Evolutionary conservation across 1,140 invertebrate genomes (phyloP).

Genomic region (Ceratina japonica): DNA sequence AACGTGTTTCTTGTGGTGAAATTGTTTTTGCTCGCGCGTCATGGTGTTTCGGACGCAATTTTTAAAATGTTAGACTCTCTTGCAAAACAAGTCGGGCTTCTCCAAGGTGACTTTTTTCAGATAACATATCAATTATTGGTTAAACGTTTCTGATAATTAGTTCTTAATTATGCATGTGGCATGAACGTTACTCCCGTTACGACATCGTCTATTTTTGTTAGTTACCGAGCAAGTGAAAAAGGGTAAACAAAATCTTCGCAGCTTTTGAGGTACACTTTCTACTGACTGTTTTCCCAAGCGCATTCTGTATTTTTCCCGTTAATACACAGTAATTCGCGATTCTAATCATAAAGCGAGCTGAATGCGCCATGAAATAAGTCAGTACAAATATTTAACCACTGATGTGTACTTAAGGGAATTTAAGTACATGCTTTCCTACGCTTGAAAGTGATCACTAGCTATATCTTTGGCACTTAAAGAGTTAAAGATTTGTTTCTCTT

Average conservation of each 20-base stretch:
- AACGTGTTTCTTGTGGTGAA: slow-evolving; percentile 4
- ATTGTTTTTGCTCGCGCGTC: neutral
- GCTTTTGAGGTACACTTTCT: no score
- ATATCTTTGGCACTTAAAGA: slow-evolving; percentile 25
- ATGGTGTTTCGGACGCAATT: neutral
- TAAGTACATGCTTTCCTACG: slow-evolving; percentile 27
- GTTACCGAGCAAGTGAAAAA: no score
- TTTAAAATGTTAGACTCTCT: neutral
- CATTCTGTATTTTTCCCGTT: neutral
- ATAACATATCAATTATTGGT: no score
- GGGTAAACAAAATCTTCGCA: no score
- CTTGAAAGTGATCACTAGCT: slow-evolving; percentile 20
- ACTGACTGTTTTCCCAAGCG: no score
- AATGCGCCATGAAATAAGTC: neutral
- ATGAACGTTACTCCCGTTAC: no score
- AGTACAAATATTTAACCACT: slow-evolving; percentile 15
- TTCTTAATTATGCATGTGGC: no score
- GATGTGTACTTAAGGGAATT: slow-evolving; percentile 1
- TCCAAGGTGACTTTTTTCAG: no score
- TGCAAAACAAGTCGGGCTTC: no score
- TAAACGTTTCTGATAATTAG: no score
- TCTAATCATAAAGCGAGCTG: neutral
- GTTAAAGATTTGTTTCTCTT: slow-evolving; percentile 36
- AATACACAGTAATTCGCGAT: neutral
- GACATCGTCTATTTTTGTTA: no score